Percentiles rank a stretch among this genome's conserved stretches.
Evolutionary conservation across 64 coral and sea anemone genomes (phyloP).

Genomic region (Pocillopora damicornis): DNA sequence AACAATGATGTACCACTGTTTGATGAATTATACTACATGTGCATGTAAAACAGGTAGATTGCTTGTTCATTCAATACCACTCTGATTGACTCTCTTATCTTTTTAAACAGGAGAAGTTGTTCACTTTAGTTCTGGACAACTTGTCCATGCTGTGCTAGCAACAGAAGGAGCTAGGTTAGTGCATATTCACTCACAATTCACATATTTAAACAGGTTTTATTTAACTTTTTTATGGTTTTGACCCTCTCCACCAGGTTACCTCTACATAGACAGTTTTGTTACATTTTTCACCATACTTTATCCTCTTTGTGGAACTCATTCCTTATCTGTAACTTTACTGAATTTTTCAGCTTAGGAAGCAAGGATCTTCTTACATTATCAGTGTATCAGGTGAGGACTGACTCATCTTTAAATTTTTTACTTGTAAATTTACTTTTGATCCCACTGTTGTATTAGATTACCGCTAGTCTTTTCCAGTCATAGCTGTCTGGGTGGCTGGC

Average conservation of each 20-base stretch:
- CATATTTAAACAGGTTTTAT: not conserved
- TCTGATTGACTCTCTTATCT: not conserved
- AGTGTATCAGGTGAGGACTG: slow-evolving; percentile 58
- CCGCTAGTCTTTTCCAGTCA: too few species aligned
- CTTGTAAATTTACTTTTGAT: not conserved
- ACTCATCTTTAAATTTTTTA: not conserved
- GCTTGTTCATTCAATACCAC: not conserved
- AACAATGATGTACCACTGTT: too few species aligned
- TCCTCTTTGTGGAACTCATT: too few species aligned
- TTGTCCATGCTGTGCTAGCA: slow-evolving; percentile 87
- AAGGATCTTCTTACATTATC: slow-evolving; percentile 70
- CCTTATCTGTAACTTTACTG: not conserved
- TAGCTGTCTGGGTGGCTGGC: too few species aligned
- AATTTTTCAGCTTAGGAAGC: slow-evolving; percentile 50
- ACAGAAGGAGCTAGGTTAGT: slow-evolving; percentile 83
- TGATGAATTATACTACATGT: too few species aligned
- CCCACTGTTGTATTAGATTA: too few species aligned
- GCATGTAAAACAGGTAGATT: too few species aligned
- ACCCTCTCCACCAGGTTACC: not conserved
- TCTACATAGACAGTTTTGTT: too few species aligned
- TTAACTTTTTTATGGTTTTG: too few species aligned
- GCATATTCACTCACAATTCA: not conserved
- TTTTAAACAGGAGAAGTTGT: slow-evolving; percentile 67
- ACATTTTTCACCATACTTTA: too few species aligned
- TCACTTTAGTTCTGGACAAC: slow-evolving; percentile 31